phyloP scores from a whole-genome alignment of 2,113 vertebrate species.

The Cololabis saira region DNA sequence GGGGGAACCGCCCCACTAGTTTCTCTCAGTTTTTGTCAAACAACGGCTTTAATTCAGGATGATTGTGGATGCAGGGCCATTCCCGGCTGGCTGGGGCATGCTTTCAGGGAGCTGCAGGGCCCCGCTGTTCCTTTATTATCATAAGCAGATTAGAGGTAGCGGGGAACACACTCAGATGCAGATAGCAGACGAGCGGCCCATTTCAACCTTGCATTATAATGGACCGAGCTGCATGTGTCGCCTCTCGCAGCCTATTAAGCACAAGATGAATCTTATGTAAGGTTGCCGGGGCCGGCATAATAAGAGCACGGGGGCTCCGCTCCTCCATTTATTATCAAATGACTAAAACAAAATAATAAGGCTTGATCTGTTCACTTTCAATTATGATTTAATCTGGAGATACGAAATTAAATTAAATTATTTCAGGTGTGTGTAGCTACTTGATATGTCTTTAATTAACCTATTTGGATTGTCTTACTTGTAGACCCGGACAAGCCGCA shows the following conservation, averaged over 20 bases:
- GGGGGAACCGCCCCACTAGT: constrained; percentile 88
- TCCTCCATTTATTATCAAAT: constrained; percentile 69
- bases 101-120: constrained; percentile 90
- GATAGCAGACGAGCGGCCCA: constrained; percentile 88
- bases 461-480: constrained; percentile 8
- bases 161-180: constrained; percentile 96
- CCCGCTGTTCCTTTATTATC: constrained; percentile 97
- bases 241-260: constrained; percentile 96
- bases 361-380: constrained; percentile 67
- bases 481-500: constrained; percentile 3
- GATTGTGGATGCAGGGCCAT: constrained; percentile 97
- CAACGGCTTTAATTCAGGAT: constrained; percentile 82
- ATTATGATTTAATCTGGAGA: constrained; percentile 68
- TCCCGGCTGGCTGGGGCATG: constrained; percentile 94
- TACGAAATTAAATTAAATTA: constrained; percentile 59
- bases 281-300: constrained; percentile 69
- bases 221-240: constrained; percentile 90
- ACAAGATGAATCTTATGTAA: constrained; percentile 92
- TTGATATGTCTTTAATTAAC: constrained; percentile 60
- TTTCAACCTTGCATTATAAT: constrained; percentile 97
- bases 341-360: constrained; percentile 74
- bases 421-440: constrained; percentile 64
- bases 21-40: constrained; percentile 82
- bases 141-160: constrained; percentile 99
- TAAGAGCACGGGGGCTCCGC: constrained; percentile 61